Percentiles rank a stretch among this genome's conserved stretches.
These are phyloP conservation scores for Amblyjoppa proteus DNA, from an alignment of 2,888 invertebrate genomes.

Conservation along the genomic window DNA sequence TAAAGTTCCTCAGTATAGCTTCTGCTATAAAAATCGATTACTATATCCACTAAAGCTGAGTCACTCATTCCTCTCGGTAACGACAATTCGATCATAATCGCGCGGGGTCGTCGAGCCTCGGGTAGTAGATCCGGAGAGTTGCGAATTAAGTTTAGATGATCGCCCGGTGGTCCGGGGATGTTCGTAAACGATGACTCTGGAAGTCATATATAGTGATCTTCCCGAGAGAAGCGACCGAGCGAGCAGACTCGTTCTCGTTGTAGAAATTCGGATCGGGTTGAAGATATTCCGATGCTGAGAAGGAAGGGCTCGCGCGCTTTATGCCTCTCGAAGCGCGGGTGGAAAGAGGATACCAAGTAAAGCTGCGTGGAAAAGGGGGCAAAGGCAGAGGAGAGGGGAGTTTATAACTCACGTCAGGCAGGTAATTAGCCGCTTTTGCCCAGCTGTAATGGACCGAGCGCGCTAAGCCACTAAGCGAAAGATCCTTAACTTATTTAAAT, in stretches of 20 bases:
- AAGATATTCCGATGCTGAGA: slow-evolving; percentile 76
- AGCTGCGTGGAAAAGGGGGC: slow-evolving; percentile 48
- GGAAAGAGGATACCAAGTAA: slow-evolving; percentile 66
- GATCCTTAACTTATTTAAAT: slow-evolving; percentile 85
- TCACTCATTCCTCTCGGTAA: slow-evolving; percentile 14
- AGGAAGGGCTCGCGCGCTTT: slow-evolving; percentile 63
- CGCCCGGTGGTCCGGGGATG: slow-evolving; percentile 66
- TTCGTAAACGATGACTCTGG: slow-evolving; percentile 30
- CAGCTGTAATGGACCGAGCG: slow-evolving; percentile 84
- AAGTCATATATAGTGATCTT: slow-evolving; percentile 21
- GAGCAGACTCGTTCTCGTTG: slow-evolving; percentile 73
- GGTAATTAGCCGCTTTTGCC: slow-evolving; percentile 85
- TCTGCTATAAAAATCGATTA: slow-evolving; percentile 54
- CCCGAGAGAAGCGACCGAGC: slow-evolving; percentile 22
- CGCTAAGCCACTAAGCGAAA: slow-evolving; percentile 82
- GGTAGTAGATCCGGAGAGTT: slow-evolving; percentile 37
- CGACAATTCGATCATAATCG: slow-evolving; percentile 54
- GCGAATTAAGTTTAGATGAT: slow-evolving; percentile 33
- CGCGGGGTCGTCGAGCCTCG: slow-evolving; percentile 33
- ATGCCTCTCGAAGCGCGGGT: slow-evolving; percentile 59
- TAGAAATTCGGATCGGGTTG: slow-evolving; percentile 78
- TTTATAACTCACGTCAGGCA: slow-evolving; percentile 85
- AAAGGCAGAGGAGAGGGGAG: slow-evolving; percentile 71
- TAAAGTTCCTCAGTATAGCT: neutral
- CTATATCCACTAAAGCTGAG: slow-evolving; percentile 8